phyloP scores from a whole-genome alignment of 2,888 invertebrate genomes.

The Orchestes rusci region DNA sequence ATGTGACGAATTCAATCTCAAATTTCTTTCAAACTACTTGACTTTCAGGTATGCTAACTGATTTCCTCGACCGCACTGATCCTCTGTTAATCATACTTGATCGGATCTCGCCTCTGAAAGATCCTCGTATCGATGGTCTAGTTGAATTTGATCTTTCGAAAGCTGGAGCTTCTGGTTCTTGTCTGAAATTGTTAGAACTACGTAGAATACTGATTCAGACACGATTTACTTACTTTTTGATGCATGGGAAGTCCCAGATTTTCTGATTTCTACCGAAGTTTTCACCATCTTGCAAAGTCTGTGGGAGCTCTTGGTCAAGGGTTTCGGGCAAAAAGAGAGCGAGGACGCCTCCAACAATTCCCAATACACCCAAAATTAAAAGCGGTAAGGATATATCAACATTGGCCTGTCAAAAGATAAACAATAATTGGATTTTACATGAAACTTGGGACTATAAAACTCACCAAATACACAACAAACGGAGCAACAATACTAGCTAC shows the following conservation, averaged over 20 bases:
- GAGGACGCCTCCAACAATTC: conserved; percentile 67
- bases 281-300: conserved; percentile 80
- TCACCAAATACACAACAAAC: conserved; percentile 75
- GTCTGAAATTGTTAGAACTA: too few relatives aligned
- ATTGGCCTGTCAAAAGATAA: conserved; percentile 53
- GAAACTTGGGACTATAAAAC: conserved; percentile 26
- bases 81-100: conserved; percentile 51
- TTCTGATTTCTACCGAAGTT: conserved; percentile 73
- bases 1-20: too few relatives aligned
- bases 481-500: conserved; percentile 77
- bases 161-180: conserved; percentile 6
- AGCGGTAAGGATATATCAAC: conserved; percentile 67
- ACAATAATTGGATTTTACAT: conserved; percentile 5
- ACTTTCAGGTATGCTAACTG: conserved; percentile 34
- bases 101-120: conserved; percentile 57
- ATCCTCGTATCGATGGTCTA: conserved; percentile 51
- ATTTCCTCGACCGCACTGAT: conserved; percentile 46
- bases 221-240: conserved; percentile 48
- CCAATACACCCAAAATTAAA: conserved; percentile 68
- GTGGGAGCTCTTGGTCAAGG: conserved; percentile 76
- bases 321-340: conserved; percentile 80
- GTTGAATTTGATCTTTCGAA: conserved; percentile 24
- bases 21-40: conserved; percentile 24
- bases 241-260: conserved; percentile 76
- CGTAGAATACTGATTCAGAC: too few relatives aligned